Evolutionary conservation across 2,113 vertebrate genomes (phyloP).

Genomic region (Lepus europaeus): DNA sequence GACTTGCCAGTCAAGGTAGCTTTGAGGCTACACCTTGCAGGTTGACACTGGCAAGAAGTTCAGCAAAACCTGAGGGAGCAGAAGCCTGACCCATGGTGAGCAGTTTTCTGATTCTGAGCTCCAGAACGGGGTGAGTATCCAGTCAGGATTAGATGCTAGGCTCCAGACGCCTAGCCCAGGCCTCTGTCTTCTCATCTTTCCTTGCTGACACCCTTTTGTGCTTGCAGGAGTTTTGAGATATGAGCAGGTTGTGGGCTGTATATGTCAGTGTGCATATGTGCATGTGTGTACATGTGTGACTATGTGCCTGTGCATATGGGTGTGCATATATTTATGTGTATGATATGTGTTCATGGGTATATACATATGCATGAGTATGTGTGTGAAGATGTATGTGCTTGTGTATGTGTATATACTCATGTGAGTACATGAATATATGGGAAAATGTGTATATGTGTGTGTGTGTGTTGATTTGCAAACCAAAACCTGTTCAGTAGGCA

Average conservation of each 20-base stretch:
- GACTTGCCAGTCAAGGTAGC: neutral
- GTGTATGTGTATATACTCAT: too few relatives aligned
- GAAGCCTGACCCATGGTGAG: neutral
- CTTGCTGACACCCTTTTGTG: neutral
- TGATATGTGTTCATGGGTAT: too few relatives aligned
- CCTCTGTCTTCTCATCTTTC: neutral
- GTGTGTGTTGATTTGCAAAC: neutral
- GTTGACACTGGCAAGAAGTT: neutral
- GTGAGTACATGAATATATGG: neutral
- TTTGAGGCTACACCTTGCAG: neutral
- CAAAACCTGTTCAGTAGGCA: neutral
- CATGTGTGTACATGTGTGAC: neutral
- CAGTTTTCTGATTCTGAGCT: neutral
- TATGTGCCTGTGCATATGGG: neutral
- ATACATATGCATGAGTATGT: too few relatives aligned
- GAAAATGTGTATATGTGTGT: neutral
- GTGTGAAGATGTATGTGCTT: too few relatives aligned
- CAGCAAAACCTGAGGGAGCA: rapidly evolving
- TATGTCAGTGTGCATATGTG: neutral
- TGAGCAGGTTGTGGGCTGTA: neutral
- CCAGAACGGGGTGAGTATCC: too few relatives aligned
- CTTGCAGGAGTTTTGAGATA: neutral
- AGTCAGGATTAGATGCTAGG: neutral
- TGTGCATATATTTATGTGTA: neutral
- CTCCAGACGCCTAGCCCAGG: neutral